phyloP scores from a whole-genome alignment of 2,113 vertebrate genomes.

The Damaliscus lunatus region DNA sequence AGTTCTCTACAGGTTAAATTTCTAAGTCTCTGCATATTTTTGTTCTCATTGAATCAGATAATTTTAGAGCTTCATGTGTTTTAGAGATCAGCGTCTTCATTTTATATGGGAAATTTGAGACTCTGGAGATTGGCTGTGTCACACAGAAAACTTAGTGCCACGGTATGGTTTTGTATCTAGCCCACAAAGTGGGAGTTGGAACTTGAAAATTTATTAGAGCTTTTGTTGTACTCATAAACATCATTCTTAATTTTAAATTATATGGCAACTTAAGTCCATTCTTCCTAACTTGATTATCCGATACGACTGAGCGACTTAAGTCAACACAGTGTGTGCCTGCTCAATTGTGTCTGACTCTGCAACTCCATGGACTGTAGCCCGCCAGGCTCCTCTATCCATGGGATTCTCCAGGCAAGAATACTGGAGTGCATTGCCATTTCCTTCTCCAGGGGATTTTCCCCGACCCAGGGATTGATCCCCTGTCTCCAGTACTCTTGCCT shows the following conservation, averaged over 20 bases:
- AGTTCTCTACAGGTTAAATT: background rate
- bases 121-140: background rate
- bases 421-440: background rate
- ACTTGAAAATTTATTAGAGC: background rate
- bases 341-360: background rate
- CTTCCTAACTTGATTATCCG: background rate
- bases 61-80: background rate
- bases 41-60: background rate
- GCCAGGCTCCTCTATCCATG: background rate
- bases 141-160: background rate
- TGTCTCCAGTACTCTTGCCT: background rate
- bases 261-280: background rate
- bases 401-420: background rate
- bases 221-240: background rate
- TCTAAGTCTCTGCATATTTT: background rate
- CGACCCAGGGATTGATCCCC: background rate
- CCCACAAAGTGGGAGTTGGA: background rate
- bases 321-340: background rate
- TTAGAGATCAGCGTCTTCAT: background rate
- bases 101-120: background rate
- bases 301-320: background rate
- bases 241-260: background rate
- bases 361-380: background rate
- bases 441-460: background rate
- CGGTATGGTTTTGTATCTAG: background rate